phyloP scores from a whole-genome alignment of 2,113 vertebrate genomes.

The Tetraodon nigroviridis region DNA sequence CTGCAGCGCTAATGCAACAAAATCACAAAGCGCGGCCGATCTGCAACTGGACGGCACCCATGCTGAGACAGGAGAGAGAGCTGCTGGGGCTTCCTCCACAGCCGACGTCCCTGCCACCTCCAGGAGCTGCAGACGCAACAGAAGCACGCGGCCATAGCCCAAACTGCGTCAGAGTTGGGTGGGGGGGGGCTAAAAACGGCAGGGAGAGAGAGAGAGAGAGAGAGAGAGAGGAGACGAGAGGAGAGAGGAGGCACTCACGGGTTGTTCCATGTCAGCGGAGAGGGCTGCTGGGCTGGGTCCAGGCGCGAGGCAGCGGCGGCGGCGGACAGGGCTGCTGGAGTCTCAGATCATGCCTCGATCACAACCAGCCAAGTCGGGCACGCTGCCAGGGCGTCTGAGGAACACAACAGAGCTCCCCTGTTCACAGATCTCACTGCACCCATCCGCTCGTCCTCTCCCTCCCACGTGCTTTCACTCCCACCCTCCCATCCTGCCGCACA shows the following conservation, averaged over 20 bases:
- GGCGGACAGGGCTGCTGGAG: slow-evolving; percentile 80
- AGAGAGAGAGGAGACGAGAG: slow-evolving; percentile 28
- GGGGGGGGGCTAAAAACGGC: slow-evolving; percentile 39
- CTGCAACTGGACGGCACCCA: slow-evolving; percentile 43
- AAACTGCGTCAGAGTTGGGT: slow-evolving; percentile 56
- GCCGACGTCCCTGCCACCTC: slow-evolving; percentile 46
- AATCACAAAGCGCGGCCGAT: slow-evolving; percentile 31
- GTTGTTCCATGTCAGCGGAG: slow-evolving; percentile 81
- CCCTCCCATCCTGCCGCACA: slow-evolving; percentile 51
- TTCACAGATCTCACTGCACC: slow-evolving; percentile 69
- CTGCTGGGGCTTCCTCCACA: slow-evolving; percentile 45
- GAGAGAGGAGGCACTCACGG: slow-evolving; percentile 82
- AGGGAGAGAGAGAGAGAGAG: slow-evolving; percentile 29
- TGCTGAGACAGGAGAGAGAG: slow-evolving; percentile 40
- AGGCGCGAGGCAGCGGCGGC: slow-evolving; percentile 77
- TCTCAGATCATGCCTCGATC: slow-evolving; percentile 94
- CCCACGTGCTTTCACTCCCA: slow-evolving; percentile 34
- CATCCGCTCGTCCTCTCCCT: slow-evolving; percentile 57
- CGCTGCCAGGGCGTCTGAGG: slow-evolving; percentile 66
- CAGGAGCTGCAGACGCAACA: slow-evolving; percentile 43
- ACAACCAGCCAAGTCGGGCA: slow-evolving; percentile 86
- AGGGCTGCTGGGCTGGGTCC: slow-evolving; percentile 76
- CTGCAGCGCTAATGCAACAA: slow-evolving; percentile 22
- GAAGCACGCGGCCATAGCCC: slow-evolving; percentile 34
- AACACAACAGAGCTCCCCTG: slow-evolving; percentile 72